A percentile compares a stretch with the other conserved stretches of the same genome.
Evolutionary conservation across 2,113 vertebrate genomes (phyloP).

Genomic region (Abramis brama): DNA sequence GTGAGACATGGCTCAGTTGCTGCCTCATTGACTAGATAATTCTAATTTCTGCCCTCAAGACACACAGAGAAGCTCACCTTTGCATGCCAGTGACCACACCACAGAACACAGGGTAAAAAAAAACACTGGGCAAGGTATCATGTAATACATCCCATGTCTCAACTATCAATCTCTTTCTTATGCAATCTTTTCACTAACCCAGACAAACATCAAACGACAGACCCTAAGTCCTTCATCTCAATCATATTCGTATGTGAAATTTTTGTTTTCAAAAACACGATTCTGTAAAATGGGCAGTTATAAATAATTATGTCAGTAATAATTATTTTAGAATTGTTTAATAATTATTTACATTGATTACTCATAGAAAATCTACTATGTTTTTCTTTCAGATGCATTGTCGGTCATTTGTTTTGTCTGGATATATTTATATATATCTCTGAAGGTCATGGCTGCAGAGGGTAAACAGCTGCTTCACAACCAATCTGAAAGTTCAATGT

Average conservation of each 20-base stretch:
- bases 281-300: too few relatives aligned
- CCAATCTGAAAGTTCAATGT: background rate
- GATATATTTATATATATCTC: background rate
- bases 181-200: background rate
- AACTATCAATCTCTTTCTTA: background rate
- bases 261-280: too few relatives aligned
- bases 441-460: background rate
- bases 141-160: background rate
- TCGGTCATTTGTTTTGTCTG: background rate
- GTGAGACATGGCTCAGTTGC: background rate
- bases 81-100: background rate
- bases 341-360: background rate
- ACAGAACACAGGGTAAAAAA: background rate
- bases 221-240: background rate
- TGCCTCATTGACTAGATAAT: constrained; percentile 24
- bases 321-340: background rate
- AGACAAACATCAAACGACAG: background rate
- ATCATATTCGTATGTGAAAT: background rate
- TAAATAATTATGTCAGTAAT: too few relatives aligned
- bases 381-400: background rate
- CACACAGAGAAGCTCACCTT: constrained; percentile 24
- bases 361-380: background rate
- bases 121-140: background rate
- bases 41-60: constrained; percentile 34
- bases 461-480: background rate